Base-by-base conservation (phyloP, 2,113 vertebrate species). In the Rhinoptilus africanus region DNA sequence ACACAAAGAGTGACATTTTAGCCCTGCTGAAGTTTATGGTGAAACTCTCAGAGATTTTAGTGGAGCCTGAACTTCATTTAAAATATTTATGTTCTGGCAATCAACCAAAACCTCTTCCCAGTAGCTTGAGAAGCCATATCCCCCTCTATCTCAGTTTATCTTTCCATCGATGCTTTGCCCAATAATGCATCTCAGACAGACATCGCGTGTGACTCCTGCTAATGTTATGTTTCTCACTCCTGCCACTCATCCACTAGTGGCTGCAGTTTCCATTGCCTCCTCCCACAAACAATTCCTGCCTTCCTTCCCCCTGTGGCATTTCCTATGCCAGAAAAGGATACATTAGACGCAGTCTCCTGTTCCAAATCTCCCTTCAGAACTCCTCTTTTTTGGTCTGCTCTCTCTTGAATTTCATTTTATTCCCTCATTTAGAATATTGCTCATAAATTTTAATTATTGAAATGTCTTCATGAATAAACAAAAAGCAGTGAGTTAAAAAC, bases 401-500 rank as follows among this genome's bases (percentile, higher is more conserved):
- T 64, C 60, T 78, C 35, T 57, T 89, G 73, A 92, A 74, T 86
- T 90, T 43, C 2, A 59, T 76, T 89, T 93, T 73, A 68, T 4
- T 15, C 43, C 14, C 41, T 79, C 51, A 62, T 89, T 94, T 89
- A 72, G 24, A 91, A 72, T 77, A 81, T 68, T 91, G 73, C 43
- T 77, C 68, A 78, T 88, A 93, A 93, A 94, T 47, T 88, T 88
- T 76, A 94, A 95, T 94, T 78, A 82, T 77, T 56, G n/a, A 56
- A 91, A 81, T 3, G 2, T 45, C 57, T 75, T 72, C 21, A 60
- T 68, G 69, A 88, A 85, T 91, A 81, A 92, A 96, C 57, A 89
- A 80, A 80, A 92, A 68, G 18, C 68, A 72, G 43, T 5, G 43
- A 78, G 73, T 87, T 91, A 56, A 95, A 94, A 96, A 91, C 15